Base-by-base conservation (phyloP, 2,797 vertebrate species). In the Hippocampus kuda region DNA sequence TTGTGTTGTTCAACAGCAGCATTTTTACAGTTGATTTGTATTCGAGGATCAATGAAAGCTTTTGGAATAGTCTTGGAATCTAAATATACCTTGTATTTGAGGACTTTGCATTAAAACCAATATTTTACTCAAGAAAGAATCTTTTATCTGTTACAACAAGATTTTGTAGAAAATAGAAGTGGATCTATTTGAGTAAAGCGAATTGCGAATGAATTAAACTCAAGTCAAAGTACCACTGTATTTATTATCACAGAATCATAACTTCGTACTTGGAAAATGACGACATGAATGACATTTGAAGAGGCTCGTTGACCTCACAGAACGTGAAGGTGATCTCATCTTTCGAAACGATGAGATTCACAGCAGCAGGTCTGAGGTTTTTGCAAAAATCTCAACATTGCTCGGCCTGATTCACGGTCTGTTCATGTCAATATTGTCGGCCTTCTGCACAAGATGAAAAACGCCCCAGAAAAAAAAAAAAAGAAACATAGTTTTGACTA, bases 351-450 rank as follows among this genome's bases (percentile, higher is more conserved):
- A 85, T 83, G 73, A 80, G 68, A 80, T 85, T 85, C 78, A 81
- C 80, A 85, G 80, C 64, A 80, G 77, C 78, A 44, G 75, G 75
- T 89, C 91, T 92, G 89, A 94, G 93, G 93, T 93, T 92, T 90
- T 92, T 92, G 93, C 93, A 94, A 95, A 94, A 91, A 92, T 84
- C 88, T 82, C 88, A 85, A 91, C 82, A 90, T 93, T 93, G 94
- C 93, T 94, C 91, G 91, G 90, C 89, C 93, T 96, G 94, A 97
- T 97, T 96, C 94, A 97, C 95, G 92, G 91, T 94, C 93, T 93
- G 95, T 97, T 96, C 95, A 94, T 95, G 94, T 96, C 94, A 96
- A 93, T 93, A 95, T 97, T 94, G 94, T 93, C 96, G 93, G 94
- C 95, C 93, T 95, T 94, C 93, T 91, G 91, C 92, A 94, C 84